Base-by-base conservation (phyloP, 2,113 vertebrate species). In the Megaceryle torquata region DNA sequence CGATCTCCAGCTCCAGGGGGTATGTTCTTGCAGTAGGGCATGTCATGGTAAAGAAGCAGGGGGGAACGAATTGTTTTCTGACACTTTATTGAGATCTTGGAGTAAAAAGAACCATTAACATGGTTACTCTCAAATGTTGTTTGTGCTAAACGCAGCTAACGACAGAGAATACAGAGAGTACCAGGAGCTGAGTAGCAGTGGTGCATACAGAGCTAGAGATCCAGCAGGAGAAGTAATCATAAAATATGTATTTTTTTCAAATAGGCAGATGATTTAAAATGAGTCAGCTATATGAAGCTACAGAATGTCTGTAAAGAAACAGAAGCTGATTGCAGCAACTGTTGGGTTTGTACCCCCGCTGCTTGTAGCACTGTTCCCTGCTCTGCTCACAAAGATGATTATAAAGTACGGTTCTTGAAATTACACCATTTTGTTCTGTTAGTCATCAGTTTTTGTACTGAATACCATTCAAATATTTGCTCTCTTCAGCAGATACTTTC, bases 381-480 rank as follows among this genome's bases (percentile, higher is more conserved):
- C 74, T 85, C 67, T n/a, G 41, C 83, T 94, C 69, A 39, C 81
- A 93, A 89, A 56, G 22, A 90, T 86, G 79, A 91, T 95, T 92
- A 78, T 46, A 35, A 94, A 63, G 64, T 20, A 33, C 64, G 78
- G 79, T 64, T 93, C 83, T 75, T 15, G 15, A 91, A 96, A 93
- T 93, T 75, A 67, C 72, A 92, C 68, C 61, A 10, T 68, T 95
- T 72, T 84, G 57, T 75, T 68, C 77, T 20, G 44, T 63, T 94
- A 89, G 93, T 84, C 89, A 87, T 92, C 33, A 4, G 21, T 82
- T 75, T 69, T 79, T 10, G 4, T 72, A 31, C 88, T 76, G 72
- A 82, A 25, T 51, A 19, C 67, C 82, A 54, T 82, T 97, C 90
- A 95, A 84, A 95, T 92, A 64, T 95, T 91, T 91, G 85, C 67